A percentile compares a stretch with the other conserved stretches of the same genome.
Conservation (phyloP, 1,140 invertebrate genomes). For the Drosophila subobscura region DNA sequence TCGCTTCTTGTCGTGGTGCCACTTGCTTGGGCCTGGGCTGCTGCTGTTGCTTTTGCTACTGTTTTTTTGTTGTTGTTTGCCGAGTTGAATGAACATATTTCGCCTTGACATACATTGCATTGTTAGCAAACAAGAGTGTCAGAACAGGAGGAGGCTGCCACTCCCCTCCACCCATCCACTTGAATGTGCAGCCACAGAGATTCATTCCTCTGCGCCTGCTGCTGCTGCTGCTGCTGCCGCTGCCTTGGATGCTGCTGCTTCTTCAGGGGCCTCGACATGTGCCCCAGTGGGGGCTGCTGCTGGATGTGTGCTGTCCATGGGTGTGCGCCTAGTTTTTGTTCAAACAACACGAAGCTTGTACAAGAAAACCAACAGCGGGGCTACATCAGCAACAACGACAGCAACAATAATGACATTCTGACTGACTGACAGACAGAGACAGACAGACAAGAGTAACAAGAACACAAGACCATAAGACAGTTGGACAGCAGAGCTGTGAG, state of each 20-base stretch:
- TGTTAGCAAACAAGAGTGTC: constrained; percentile 80
- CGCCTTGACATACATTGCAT: constrained; percentile 79
- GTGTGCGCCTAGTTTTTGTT: constrained; percentile 65
- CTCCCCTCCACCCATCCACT: constrained; percentile 8
- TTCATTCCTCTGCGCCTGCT: constrained; percentile 1
- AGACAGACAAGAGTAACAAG: constrained; percentile 52
- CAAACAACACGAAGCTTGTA: constrained; percentile 74
- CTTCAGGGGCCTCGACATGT: constrained; percentile 36
- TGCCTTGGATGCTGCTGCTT: not conserved
- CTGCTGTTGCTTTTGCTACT: not conserved
- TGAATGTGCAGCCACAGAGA: constrained; percentile 63
- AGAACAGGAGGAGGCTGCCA: constrained; percentile 27
- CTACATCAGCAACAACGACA: constrained; percentile 35
- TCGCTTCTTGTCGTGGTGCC: constrained; percentile 43
- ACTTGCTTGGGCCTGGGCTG: constrained; percentile 8
- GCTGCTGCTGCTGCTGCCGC: not conserved
- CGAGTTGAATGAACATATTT: constrained; percentile 81
- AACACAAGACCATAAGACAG: constrained; percentile 58
- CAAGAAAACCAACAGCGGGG: constrained; percentile 70
- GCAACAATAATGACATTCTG: constrained; percentile 74
- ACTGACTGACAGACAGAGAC: constrained; percentile 54
- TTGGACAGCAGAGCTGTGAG: constrained; percentile 35
- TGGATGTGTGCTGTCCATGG: constrained; percentile 8
- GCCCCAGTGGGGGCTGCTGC: constrained; percentile 1
- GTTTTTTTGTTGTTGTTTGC: constrained; percentile 45